Evolutionary conservation across 2,797 vertebrate species (phyloP).

Genomic region (Aselliscus stoliczkanus): DNA sequence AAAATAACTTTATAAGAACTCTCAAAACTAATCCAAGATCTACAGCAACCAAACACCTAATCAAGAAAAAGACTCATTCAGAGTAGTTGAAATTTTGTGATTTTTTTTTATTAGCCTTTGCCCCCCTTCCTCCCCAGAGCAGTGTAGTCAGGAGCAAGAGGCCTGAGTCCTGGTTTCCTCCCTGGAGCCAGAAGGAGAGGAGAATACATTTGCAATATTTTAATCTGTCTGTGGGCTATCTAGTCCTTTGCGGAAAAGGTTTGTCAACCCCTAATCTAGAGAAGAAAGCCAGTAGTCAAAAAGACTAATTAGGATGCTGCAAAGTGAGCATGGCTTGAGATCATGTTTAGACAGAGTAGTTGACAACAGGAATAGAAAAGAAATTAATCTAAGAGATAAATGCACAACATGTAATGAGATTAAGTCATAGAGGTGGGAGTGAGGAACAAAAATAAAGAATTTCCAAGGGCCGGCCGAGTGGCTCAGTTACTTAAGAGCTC

Average conservation of each 20-base stretch:
- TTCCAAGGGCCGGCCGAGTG: too few relatives aligned
- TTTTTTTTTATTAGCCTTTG: background rate
- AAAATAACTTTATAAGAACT: background rate
- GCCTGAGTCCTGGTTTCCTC: background rate
- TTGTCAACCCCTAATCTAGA: background rate
- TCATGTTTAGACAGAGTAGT: background rate
- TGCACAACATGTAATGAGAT: background rate
- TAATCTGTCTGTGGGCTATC: background rate
- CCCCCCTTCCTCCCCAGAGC: background rate
- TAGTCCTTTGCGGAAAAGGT: background rate
- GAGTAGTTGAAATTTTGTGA: background rate
- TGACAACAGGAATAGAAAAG: background rate
- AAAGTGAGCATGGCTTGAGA: background rate
- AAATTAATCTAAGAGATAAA: background rate
- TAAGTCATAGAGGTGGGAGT: background rate
- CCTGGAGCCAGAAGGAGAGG: background rate
- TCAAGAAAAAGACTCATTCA: background rate
- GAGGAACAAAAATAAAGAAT: background rate
- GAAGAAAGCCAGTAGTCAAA: background rate
- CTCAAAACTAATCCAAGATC: background rate
- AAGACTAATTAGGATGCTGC: background rate
- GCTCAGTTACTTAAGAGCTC: too few relatives aligned
- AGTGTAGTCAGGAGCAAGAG: background rate
- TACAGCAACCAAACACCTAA: background rate
- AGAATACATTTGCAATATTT: background rate